phyloP scores from a whole-genome alignment of 2,797 vertebrate species.

The Prunella strophiata region DNA sequence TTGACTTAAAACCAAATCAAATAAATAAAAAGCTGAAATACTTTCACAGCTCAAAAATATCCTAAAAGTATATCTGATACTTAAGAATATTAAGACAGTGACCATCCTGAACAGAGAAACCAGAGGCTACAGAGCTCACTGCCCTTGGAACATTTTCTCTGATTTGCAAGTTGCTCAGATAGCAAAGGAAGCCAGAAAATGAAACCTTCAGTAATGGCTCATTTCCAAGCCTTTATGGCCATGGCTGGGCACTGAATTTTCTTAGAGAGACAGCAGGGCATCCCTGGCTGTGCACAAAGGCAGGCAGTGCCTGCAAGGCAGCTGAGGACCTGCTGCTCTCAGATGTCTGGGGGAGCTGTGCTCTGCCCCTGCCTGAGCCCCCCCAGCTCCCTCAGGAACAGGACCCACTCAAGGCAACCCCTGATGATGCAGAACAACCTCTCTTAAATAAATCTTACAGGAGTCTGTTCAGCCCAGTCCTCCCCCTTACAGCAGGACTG shows the following conservation, averaged over 20 bases:
- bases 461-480: neutral
- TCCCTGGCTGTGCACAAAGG: neutral
- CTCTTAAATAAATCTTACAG: neutral
- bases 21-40: neutral
- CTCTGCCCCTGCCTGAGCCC: neutral
- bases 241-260: neutral
- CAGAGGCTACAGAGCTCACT: neutral
- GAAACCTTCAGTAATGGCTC: neutral
- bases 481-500: neutral
- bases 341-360: rapidly evolving
- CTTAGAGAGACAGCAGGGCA: neutral
- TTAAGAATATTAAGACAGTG: neutral
- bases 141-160: neutral
- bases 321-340: neutral
- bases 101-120: neutral
- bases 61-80: neutral
- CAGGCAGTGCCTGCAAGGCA: neutral
- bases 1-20: neutral
- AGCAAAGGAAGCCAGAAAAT: neutral
- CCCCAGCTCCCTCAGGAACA: rapidly evolving
- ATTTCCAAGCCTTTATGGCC: slow-evolving; percentile 12
- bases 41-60: neutral
- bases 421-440: neutral
- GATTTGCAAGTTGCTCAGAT: neutral
- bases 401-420: neutral